Base-by-base conservation (phyloP, 2,888 invertebrate species). In the Drosophila nr. perissopoda region DNA sequence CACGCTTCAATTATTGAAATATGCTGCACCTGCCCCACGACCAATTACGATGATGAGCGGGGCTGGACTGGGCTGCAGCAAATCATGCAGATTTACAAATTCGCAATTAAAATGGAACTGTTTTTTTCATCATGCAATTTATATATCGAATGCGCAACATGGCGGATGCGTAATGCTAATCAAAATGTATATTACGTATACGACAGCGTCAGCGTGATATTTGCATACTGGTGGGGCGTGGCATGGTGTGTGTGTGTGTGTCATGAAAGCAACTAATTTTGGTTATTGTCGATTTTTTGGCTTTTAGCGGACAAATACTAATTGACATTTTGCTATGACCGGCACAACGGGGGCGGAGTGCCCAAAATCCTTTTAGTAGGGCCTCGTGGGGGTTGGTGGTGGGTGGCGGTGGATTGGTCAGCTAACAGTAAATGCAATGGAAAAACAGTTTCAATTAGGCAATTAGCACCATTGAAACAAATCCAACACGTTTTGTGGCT, bases 401-500 rank as follows among this genome's bases (percentile, higher is more conserved):
- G 16, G n/a, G 34, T 31, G 53, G 10, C 11, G 7, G 7, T 7
- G 8, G 25, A 8, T 16, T 38, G 13, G 63, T 36, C 38, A 40
- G 65, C 52, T 66, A 83, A 70, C 73, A 79, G 84, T 84, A 72
- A 81, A 72, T 85, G 89, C 88, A 75, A 85, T 81, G 87, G 85
- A 79, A 86, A 89, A 88, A 90, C 79, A 84, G 81, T 89, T 88
- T 88, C 90, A 88, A 88, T 90, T 90, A 88, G 89, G 89, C 89
- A 84, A 88, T 88, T 88, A 89, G 89, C 89, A 81, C 87, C 79
- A 89, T 89, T 86, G 90, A 90, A 87, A 90, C 86, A 90, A 90
- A 87, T 88, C 83, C 86, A 90, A 88, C 89, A 88, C 89, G 90
- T 86, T 88, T 88, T 88, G 87, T 81, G 88, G 87, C 90, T 83